Evolutionary conservation across 2,797 vertebrate genomes (phyloP).

Genomic region (Chloroceryle inda): DNA sequence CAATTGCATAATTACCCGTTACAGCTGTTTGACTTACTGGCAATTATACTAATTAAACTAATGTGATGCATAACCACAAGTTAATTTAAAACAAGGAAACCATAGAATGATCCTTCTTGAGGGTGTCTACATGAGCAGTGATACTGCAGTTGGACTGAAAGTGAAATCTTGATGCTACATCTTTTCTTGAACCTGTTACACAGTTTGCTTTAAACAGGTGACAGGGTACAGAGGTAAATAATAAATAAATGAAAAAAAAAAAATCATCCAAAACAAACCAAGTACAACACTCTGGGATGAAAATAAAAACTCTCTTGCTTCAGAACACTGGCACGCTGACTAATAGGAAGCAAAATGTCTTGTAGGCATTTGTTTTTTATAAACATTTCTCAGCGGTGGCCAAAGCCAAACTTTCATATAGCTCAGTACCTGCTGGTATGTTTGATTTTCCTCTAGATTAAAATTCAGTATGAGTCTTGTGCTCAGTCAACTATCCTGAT

Average conservation of each 20-base stretch:
- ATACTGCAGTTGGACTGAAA: neutral
- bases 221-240: neutral
- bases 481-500: neutral
- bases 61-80: neutral
- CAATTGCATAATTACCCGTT: constrained; percentile 34
- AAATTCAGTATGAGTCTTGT: neutral
- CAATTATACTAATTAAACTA: constrained; percentile 33
- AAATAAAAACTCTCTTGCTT: neutral
- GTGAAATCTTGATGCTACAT: neutral
- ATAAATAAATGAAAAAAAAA: neutral
- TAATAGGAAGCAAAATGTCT: neutral
- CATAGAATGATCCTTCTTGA: neutral
- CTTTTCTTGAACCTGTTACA: neutral
- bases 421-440: neutral
- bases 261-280: neutral
- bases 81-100: constrained; percentile 41
- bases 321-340: neutral
- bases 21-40: constrained; percentile 48
- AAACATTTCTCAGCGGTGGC: neutral
- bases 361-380: neutral
- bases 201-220: neutral
- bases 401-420: neutral
- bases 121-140: neutral
- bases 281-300: neutral
- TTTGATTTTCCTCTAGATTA: neutral